Conservation (phyloP, 2,113 vertebrate genomes). For the Corythaeola cristata region DNA sequence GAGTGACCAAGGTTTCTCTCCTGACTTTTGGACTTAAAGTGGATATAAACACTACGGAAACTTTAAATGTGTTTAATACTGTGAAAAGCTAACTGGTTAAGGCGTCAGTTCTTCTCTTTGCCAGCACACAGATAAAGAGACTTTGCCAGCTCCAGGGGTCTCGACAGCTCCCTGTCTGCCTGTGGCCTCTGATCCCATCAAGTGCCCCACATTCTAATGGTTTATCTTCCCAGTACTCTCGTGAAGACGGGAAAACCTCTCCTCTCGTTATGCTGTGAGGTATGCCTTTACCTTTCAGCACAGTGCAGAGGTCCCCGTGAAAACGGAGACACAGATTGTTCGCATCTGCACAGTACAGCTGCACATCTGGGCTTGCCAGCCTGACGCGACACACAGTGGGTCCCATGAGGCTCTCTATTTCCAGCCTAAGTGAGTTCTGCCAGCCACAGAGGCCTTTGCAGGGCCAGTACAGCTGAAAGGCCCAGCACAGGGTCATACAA, state of each 20-base stretch:
- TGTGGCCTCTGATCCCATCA: neutral
- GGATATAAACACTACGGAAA: neutral
- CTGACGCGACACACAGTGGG: neutral
- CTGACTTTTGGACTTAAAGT: neutral
- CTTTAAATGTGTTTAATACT: neutral
- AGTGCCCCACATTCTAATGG: no score
- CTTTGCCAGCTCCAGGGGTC: neutral
- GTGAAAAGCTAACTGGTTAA: neutral
- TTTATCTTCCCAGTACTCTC: neutral
- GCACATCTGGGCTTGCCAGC: neutral
- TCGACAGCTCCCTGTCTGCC: neutral
- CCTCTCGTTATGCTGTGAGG: neutral
- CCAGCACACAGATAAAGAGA: neutral
- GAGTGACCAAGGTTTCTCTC: neutral
- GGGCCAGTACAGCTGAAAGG: neutral
- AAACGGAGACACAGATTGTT: neutral
- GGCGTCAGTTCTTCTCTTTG: neutral
- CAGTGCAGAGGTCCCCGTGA: neutral
- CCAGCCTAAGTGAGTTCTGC: neutral
- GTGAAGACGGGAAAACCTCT: accelerated
- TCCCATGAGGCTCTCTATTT: neutral
- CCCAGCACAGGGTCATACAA: neutral
- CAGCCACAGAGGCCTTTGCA: neutral
- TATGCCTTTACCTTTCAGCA: neutral
- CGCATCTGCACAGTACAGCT: neutral